Percentiles rank a stretch among this genome's conserved stretches.
These are phyloP conservation scores for Maconellicoccus hirsutus DNA, from an alignment of 1,140 invertebrate genomes.

Conservation along the genomic window DNA sequence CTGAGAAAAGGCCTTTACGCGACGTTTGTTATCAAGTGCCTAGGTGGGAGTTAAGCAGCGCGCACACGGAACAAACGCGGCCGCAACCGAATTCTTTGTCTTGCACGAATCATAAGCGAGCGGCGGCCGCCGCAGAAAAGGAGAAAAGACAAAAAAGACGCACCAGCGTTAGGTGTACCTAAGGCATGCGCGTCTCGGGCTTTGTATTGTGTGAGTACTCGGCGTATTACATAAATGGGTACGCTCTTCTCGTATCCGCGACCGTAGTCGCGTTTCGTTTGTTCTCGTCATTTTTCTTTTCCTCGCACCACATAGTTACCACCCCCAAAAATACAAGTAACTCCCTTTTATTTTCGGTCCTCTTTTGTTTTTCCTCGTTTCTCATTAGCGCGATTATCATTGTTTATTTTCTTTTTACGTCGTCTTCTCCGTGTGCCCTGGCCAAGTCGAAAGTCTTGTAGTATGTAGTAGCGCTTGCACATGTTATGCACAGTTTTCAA, in stretches of 20 bases:
- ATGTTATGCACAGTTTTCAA: too few species aligned
- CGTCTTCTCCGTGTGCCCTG: not conserved
- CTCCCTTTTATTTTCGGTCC: not conserved
- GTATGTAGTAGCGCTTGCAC: too few species aligned
- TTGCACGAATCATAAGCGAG: constrained; percentile 2
- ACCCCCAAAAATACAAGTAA: not conserved
- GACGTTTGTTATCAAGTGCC: constrained; percentile 18
- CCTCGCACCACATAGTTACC: not conserved
- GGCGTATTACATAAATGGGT: constrained; percentile 1
- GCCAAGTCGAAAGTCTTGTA: too few species aligned
- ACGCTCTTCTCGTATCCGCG: not conserved
- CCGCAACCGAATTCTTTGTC: constrained; percentile 12
- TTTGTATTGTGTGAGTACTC: not conserved
- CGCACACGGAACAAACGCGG: constrained; percentile 14
- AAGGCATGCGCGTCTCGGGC: not conserved
- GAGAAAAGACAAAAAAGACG: constrained; percentile 6
- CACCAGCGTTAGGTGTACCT: not conserved
- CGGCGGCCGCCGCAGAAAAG: not conserved
- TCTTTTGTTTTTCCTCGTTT: not conserved
- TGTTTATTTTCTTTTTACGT: not conserved
- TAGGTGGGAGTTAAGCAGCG: constrained; percentile 16
- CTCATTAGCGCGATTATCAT: constrained; percentile 3
- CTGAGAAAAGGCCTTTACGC: constrained; percentile 20
- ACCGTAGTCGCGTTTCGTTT: not conserved
- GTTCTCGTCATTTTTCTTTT: constrained; percentile 5